A percentile compares a stretch with the other conserved stretches of the same genome.
phyloP scores from a whole-genome alignment of 2,113 vertebrate genomes.

The Trochalopteron elliotii region DNA sequence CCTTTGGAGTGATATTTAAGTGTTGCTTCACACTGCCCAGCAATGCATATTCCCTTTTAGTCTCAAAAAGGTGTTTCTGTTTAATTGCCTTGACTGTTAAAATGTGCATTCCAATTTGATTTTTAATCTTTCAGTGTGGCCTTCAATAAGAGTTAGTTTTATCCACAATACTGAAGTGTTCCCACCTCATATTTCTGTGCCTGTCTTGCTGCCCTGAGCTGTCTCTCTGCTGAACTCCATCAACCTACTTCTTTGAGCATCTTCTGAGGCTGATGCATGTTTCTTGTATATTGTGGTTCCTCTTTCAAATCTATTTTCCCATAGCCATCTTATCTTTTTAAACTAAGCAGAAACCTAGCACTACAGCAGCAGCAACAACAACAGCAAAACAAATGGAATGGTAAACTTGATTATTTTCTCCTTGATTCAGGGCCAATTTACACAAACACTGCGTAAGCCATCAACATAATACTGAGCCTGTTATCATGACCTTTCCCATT shows the following conservation, averaged over 20 bases:
- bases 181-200: neutral
- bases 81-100: neutral
- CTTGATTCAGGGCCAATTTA: neutral
- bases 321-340: neutral
- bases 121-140: neutral
- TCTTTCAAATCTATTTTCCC: neutral
- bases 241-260: neutral
- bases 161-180: rapidly evolving
- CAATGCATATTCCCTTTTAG: neutral
- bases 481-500: neutral
- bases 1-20: neutral
- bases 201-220: neutral
- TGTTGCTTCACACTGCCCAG: rapidly evolving
- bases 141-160: neutral
- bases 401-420: neutral
- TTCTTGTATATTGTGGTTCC: neutral
- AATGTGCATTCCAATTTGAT: neutral
- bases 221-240: neutral
- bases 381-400: neutral
- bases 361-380: neutral
- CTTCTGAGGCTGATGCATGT: neutral
- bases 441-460: neutral
- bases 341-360: neutral
- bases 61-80: neutral
- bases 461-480: neutral